Conservation (phyloP, 1,140 invertebrate genomes). For the Tachypleus tridentatus region DNA sequence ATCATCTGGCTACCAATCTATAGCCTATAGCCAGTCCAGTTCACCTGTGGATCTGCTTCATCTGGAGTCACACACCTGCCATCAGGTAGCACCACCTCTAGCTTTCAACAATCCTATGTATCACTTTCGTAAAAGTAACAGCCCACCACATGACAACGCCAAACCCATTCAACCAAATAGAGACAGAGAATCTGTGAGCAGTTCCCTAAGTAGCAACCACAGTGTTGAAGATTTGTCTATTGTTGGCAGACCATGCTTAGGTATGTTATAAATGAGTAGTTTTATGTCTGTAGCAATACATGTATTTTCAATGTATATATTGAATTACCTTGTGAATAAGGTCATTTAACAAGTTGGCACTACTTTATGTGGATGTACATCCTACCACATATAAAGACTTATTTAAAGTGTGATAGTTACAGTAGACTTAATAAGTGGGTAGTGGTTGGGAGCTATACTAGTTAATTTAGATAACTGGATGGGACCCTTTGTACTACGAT, state of each 20-base stretch:
- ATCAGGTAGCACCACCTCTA: conserved; percentile 43
- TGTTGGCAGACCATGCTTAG: conserved; percentile 11
- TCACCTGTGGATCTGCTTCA: conserved; percentile 64
- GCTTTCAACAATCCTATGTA: conserved; percentile 81
- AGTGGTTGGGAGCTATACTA: no score
- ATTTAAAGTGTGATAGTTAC: no score
- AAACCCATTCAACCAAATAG: no score
- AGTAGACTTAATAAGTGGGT: no score
- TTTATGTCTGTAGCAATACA: no score
- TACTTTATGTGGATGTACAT: no score
- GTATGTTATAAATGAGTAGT: not conserved
- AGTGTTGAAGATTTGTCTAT: conserved; percentile 27
- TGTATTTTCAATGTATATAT: no score
- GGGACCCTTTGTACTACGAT: no score
- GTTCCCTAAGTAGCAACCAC: conserved; percentile 24
- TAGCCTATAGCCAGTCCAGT: conserved; percentile 77
- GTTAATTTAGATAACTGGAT: no score
- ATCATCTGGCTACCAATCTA: conserved; percentile 80
- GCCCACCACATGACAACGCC: conserved; percentile 12
- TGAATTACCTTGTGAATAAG: no score
- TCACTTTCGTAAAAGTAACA: conserved; percentile 24
- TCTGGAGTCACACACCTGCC: conserved; percentile 29
- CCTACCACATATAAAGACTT: no score
- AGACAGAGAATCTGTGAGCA: conserved; percentile 17
- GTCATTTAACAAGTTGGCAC: no score